A percentile compares a stretch with the other conserved stretches of the same genome.
Evolutionary conservation across 2,888 invertebrate species (phyloP).

Genomic region (Mylabris sibirica): DNA sequence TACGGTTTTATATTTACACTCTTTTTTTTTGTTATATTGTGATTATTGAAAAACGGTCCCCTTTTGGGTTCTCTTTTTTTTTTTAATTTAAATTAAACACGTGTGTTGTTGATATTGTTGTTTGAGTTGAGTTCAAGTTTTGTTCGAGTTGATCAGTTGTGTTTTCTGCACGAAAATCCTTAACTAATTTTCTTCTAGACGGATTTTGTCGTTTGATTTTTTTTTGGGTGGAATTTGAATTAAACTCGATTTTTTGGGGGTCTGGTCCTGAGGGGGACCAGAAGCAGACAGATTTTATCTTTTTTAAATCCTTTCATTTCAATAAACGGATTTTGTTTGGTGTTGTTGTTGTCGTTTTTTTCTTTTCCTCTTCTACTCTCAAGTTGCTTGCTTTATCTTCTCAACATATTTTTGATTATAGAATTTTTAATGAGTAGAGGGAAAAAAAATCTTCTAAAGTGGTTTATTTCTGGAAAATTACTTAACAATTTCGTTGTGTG

Average conservation of each 20-base stretch:
- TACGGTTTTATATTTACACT: not conserved
- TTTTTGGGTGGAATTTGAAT: not conserved
- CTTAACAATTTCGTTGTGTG: constrained; percentile 5
- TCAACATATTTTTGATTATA: constrained; percentile 6
- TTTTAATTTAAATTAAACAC: constrained; percentile 6
- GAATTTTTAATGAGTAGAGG: constrained; percentile 2
- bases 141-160: not conserved
- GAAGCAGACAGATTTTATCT: constrained; percentile 10
- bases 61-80: not conserved
- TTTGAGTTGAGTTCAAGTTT: no score
- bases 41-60: not conserved
- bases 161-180: not conserved
- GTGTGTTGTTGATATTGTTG: not conserved
- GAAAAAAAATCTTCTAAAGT: not conserved
- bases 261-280: not conserved
- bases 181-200: not conserved
- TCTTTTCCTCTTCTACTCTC: not conserved
- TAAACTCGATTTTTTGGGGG: no score
- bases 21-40: not conserved
- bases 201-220: not conserved
- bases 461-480: constrained; percentile 11
- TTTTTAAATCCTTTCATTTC: constrained; percentile 8
- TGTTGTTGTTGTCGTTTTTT: not conserved
- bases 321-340: constrained; percentile 11
- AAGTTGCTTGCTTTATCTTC: constrained; percentile 6